phyloP scores from a whole-genome alignment of 2,888 invertebrate species.

The Patella depressa region DNA sequence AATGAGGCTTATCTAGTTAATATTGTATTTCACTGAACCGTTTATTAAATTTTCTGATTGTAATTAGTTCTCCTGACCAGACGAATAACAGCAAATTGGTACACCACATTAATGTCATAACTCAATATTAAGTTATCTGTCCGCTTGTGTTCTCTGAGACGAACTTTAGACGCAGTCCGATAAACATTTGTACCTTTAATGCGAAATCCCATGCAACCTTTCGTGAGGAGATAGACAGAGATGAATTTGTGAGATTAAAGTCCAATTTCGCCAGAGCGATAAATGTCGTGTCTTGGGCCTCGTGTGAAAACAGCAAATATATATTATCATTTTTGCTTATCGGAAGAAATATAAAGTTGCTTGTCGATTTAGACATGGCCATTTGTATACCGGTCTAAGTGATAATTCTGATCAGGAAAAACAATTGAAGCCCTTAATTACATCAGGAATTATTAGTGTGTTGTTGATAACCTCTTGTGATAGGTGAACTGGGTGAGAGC shows the following conservation, averaged over 20 bases:
- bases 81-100: slow-evolving; percentile 2
- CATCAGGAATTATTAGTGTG: no score
- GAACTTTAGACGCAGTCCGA: background rate
- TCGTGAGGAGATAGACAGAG: background rate
- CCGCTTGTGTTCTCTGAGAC: background rate
- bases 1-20: slow-evolving; percentile 3
- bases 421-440: no score
- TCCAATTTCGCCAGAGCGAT: background rate
- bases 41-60: slow-evolving; percentile 3
- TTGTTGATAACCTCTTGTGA: no score
- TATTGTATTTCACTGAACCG: background rate
- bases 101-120: background rate
- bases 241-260: background rate
- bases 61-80: background rate
- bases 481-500: no score
- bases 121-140: slow-evolving; percentile 2
- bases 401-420: no score
- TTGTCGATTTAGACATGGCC: no score
- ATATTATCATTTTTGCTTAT: background rate
- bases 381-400: no score
- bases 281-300: slow-evolving; percentile 1
- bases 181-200: background rate
- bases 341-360: no score
- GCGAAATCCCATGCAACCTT: slow-evolving; percentile 2
- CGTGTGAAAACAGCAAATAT: background rate